phyloP scores from a whole-genome alignment of 2,888 invertebrate genomes.

The Synanthedon tipuliformis region DNA sequence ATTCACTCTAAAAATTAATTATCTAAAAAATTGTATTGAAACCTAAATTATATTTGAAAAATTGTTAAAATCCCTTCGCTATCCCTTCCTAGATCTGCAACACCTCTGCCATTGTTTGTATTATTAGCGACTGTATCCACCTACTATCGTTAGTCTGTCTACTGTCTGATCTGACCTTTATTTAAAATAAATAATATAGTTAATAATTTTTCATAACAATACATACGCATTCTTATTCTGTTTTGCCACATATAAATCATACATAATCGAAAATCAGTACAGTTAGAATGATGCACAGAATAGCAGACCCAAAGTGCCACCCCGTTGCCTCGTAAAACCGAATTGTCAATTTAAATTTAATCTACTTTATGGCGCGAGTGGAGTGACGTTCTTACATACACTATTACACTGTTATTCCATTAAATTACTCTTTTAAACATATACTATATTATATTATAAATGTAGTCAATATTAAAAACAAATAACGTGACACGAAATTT shows the following conservation, averaged over 20 bases:
- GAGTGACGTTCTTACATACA: slow-evolving; percentile 35
- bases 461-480: too few relatives aligned
- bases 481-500: too few relatives aligned
- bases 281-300: slow-evolving; percentile 2
- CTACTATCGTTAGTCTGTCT: too few relatives aligned
- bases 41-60: too few relatives aligned
- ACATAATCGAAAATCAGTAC: neutral
- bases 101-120: too few relatives aligned
- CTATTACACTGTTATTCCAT: slow-evolving; percentile 35
- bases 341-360: slow-evolving; percentile 66
- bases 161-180: neutral
- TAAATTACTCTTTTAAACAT: slow-evolving; percentile 21
- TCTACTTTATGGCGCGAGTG: slow-evolving; percentile 46
- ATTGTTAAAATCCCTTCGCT: too few relatives aligned
- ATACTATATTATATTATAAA: neutral
- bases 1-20: too few relatives aligned
- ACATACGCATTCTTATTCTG: neutral
- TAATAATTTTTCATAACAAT: neutral
- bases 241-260: neutral
- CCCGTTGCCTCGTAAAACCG: slow-evolving; percentile 44
- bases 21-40: too few relatives aligned
- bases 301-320: slow-evolving; percentile 5
- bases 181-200: neutral
- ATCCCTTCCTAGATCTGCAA: too few relatives aligned
- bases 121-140: too few relatives aligned